Percentiles rank a stretch among this genome's conserved stretches.
Evolutionary conservation across 2,113 vertebrate species (phyloP).

Genomic region (Hyperopisus bebe): DNA sequence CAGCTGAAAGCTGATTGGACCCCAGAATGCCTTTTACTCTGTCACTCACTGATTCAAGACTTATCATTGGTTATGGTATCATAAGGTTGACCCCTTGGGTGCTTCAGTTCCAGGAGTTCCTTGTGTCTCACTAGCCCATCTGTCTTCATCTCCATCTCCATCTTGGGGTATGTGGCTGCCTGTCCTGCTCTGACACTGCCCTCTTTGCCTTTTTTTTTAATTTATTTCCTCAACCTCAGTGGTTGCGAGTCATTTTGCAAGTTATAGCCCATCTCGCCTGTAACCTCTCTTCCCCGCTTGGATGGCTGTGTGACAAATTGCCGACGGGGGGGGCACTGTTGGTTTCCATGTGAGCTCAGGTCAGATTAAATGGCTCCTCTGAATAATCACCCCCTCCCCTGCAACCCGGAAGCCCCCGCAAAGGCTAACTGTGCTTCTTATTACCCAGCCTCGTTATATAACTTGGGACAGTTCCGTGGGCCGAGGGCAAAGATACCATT

Average conservation of each 20-base stretch:
- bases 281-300: not conserved
- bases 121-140: not conserved
- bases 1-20: not conserved
- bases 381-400: not conserved
- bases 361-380: not conserved
- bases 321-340: not conserved
- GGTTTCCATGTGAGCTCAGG: constrained; percentile 7
- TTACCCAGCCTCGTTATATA: not conserved
- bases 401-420: not conserved
- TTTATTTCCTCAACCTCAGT: not conserved
- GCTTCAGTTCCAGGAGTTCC: not conserved
- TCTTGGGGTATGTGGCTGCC: not conserved
- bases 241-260: not conserved
- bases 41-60: not conserved
- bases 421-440: not conserved
- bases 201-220: not conserved
- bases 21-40: not conserved
- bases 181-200: not conserved
- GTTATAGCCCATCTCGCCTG: not conserved
- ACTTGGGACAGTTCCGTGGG: not conserved
- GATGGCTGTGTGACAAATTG: constrained; percentile 1
- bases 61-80: not conserved
- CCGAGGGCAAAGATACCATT: not conserved
- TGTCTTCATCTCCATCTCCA: not conserved
- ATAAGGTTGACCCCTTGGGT: not conserved